phyloP scores from a whole-genome alignment of 1,140 invertebrate species.

The Ctenoplectra terminalis region DNA sequence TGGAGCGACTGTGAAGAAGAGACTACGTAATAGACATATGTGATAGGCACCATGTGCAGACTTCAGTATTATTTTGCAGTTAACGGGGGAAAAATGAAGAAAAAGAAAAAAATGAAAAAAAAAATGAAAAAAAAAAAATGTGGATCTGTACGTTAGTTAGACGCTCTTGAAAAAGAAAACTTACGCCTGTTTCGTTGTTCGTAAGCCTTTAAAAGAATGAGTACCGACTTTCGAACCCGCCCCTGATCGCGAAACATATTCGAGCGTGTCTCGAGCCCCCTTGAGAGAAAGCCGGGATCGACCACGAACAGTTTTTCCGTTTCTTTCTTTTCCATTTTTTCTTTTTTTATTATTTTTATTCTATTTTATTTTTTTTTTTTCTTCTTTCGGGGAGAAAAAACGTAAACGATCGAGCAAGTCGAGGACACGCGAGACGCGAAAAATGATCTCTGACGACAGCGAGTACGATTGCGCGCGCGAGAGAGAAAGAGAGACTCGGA shows the following conservation, averaged over 20 bases:
- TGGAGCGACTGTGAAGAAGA: constrained; percentile 51
- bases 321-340: not conserved
- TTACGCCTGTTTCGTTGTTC: constrained; percentile 69
- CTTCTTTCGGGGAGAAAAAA: not conserved
- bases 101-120: constrained; percentile 2
- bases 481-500: constrained; percentile 54
- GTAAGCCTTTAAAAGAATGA: constrained; percentile 41
- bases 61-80: constrained; percentile 83
- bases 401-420: constrained; percentile 4
- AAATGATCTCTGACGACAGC: constrained; percentile 6
- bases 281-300: not conserved
- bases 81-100: constrained; percentile 58
- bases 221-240: constrained; percentile 1
- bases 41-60: constrained; percentile 83
- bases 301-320: not conserved
- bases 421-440: not conserved
- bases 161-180: constrained; percentile 18
- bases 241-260: constrained; percentile 30
- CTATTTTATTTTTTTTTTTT: too few relatives aligned
- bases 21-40: constrained; percentile 78
- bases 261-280: not conserved
- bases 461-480: constrained; percentile 29
- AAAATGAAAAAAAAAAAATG: constrained; percentile 48
- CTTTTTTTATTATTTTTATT: not conserved
- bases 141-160: constrained; percentile 73